Conservation (phyloP, 2,797 vertebrate genomes). For the Arctocebus calabarensis region DNA sequence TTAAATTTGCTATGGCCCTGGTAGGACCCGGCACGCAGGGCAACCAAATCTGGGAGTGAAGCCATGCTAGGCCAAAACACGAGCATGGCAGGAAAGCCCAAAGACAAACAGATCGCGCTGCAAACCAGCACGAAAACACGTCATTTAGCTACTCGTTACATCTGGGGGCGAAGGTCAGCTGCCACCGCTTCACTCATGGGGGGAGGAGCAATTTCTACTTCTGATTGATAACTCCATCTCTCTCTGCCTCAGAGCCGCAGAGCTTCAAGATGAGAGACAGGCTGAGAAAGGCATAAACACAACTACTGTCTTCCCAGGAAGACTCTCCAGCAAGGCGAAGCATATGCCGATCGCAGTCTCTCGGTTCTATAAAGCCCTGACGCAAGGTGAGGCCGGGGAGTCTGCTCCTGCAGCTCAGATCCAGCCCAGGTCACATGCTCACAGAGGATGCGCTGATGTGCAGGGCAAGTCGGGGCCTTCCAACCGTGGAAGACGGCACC, state of each 20-base stretch:
- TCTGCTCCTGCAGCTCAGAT: not conserved
- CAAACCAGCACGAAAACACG: not conserved
- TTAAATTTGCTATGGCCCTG: not conserved
- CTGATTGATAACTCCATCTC: not conserved
- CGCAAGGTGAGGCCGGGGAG: not conserved
- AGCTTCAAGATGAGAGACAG: not conserved
- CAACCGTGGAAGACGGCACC: not conserved
- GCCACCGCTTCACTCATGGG: not conserved
- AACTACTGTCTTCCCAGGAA: not conserved
- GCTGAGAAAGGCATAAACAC: not conserved
- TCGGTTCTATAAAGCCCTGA: not conserved
- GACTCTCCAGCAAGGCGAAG: not conserved
- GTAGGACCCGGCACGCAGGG: not conserved
- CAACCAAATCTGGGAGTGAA: not conserved
- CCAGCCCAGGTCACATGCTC: not conserved
- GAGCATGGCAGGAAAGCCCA: not conserved
- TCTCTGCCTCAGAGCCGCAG: not conserved
- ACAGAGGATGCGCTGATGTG: not conserved
- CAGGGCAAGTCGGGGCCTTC: not conserved
- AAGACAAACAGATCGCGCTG: not conserved
- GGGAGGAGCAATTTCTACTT: not conserved
- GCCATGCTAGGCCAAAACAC: not conserved
- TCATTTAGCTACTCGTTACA: not conserved
- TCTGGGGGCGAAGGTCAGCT: not conserved
- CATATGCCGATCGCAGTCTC: not conserved